Evolutionary conservation across 2,888 invertebrate species (phyloP).

Genomic region (Tetanocera ferruginea): DNA sequence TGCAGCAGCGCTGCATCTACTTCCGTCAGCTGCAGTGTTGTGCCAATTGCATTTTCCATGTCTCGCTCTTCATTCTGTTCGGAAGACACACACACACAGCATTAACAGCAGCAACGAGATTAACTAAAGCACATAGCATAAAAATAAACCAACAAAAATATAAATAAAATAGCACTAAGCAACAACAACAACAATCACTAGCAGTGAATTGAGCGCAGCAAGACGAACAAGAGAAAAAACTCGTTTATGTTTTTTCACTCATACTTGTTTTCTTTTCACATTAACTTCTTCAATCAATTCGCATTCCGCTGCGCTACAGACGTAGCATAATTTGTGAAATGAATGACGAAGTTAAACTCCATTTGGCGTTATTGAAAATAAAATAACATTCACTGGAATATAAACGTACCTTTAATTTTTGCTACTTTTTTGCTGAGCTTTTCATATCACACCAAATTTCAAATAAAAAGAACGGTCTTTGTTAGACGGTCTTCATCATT

Average conservation of each 20-base stretch:
- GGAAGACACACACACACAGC: neutral
- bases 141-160: conserved; percentile 6
- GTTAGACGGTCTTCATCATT: neutral
- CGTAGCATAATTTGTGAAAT: neutral
- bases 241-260: conserved; percentile 17
- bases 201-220: conserved; percentile 18
- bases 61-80: neutral
- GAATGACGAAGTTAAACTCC: too few species aligned
- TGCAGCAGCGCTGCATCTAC: neutral
- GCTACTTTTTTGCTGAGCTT: neutral
- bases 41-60: conserved; percentile 17
- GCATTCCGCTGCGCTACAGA: conserved; percentile 21
- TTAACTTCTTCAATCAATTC: conserved; percentile 25
- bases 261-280: conserved; percentile 2
- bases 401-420: neutral
- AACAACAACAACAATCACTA: neutral
- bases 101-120: conserved; percentile 2
- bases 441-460: neutral
- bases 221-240: conserved; percentile 7
- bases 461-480: too few species aligned
- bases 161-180: neutral
- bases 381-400: too few species aligned
- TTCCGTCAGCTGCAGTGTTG: conserved; percentile 1
- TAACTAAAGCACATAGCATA: conserved; percentile 14
- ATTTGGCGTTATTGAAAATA: neutral